Conservation (phyloP, 2,888 invertebrate genomes). For the Orthosia incerta region DNA sequence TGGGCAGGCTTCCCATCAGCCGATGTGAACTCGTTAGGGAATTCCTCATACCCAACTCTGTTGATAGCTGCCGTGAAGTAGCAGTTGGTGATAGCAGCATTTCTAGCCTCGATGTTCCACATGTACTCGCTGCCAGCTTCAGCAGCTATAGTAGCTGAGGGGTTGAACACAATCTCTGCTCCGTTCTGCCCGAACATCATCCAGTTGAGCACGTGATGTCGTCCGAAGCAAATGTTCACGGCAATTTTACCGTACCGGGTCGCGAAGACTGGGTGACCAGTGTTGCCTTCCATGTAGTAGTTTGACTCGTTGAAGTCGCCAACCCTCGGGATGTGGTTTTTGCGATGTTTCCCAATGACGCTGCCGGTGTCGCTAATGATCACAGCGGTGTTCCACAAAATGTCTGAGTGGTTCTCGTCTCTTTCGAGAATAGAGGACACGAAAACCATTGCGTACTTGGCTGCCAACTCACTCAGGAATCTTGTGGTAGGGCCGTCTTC, state of each 20-base stretch:
- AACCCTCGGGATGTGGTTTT: constrained; percentile 99
- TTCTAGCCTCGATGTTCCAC: constrained; percentile 99
- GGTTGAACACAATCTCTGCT: constrained; percentile 99
- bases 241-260: constrained; percentile 97
- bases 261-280: constrained; percentile 98
- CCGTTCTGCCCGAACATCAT: constrained; percentile 99
- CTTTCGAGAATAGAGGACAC: constrained; percentile 98
- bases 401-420: constrained; percentile 96
- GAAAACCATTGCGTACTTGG: constrained; percentile 97
- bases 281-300: constrained; percentile 98
- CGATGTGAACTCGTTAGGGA: constrained; percentile 91
- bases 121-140: constrained; percentile 96
- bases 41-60: constrained; percentile 97
- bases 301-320: constrained; percentile 99
- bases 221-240: constrained; percentile 99
- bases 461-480: constrained; percentile 95
- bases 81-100: constrained; percentile 99
- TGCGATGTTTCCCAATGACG: constrained; percentile 98
- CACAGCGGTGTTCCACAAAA: constrained; percentile 99
- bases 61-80: constrained; percentile 98
- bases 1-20: constrained; percentile 94
- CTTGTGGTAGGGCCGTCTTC: constrained; percentile 96
- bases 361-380: constrained; percentile 97
- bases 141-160: constrained; percentile 96
- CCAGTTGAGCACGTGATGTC: constrained; percentile 99